A percentile compares a stretch with the other conserved stretches of the same genome.
Conservation (phyloP, 2,113 vertebrate species). For the Pseudois nayaur region DNA sequence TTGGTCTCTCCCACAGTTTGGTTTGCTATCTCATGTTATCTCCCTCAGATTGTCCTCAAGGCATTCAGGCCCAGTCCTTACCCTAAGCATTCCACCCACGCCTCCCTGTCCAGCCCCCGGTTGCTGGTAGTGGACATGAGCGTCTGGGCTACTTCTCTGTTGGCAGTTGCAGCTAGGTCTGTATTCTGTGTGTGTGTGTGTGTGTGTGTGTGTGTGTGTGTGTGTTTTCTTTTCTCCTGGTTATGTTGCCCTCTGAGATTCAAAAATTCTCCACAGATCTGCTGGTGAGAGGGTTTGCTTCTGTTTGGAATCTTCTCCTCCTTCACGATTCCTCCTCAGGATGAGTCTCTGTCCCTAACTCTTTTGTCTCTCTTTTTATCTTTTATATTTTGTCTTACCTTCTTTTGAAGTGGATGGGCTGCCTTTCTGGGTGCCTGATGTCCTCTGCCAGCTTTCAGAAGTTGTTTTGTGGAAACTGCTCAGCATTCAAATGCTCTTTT, state of each 20-base stretch:
- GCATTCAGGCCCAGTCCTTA: neutral
- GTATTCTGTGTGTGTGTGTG: neutral
- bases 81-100: neutral
- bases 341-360: fast-evolving
- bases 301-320: neutral
- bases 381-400: neutral
- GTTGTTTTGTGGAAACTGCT: neutral
- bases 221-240: neutral
- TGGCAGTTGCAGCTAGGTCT: neutral
- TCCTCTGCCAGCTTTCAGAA: neutral
- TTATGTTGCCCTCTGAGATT: neutral
- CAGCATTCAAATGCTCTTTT: neutral
- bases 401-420: neutral
- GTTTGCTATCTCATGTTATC: neutral
- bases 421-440: neutral
- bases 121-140: fast-evolving
- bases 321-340: neutral
- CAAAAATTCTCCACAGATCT: neutral
- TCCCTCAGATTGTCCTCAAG: neutral
- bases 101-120: neutral
- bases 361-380: neutral
- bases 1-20: neutral
- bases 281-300: neutral
- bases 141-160: neutral
- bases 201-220: too few relatives aligned